A percentile compares a stretch with the other conserved stretches of the same genome.
phyloP scores from a whole-genome alignment of 2,888 invertebrate genomes.

The Sturmia bella region DNA sequence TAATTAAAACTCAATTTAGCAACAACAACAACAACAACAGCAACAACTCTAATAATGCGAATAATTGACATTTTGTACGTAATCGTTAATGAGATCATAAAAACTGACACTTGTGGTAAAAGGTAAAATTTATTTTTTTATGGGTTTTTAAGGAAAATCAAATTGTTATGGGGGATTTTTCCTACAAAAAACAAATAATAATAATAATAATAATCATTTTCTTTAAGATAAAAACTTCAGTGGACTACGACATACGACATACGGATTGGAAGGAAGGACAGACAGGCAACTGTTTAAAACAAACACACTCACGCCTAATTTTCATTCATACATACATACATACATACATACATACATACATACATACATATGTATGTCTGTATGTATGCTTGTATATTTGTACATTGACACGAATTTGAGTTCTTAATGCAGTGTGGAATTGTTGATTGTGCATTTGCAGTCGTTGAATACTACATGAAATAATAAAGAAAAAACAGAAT shows the following conservation, averaged over 20 bases:
- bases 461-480: not conserved
- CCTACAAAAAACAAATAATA: not conserved
- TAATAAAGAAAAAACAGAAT: slow-evolving; percentile 19
- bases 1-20: slow-evolving; percentile 51
- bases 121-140: slow-evolving; percentile 24
- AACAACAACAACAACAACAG: slow-evolving; percentile 9
- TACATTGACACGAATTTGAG: not conserved
- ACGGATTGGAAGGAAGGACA: not conserved
- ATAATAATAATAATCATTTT: not conserved
- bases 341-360: not conserved
- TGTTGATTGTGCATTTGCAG: not conserved
- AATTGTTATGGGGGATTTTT: slow-evolving; percentile 21
- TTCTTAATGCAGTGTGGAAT: slow-evolving; percentile 18
- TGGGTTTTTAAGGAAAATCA: slow-evolving; percentile 10
- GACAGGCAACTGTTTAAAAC: slow-evolving; percentile 26
- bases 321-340: not conserved
- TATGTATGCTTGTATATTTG: slow-evolving; percentile 1
- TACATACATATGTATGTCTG: slow-evolving; percentile 11
- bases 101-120: not conserved
- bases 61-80: slow-evolving; percentile 49
- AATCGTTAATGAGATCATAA: slow-evolving; percentile 41
- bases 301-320: not conserved
- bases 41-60: not conserved
- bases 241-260: too few species aligned
- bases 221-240: slow-evolving; percentile 39